A percentile compares a stretch with the other conserved stretches of the same genome.
phyloP scores from a whole-genome alignment of 2,113 vertebrate species.

The Brachionichthys hirsutus region DNA sequence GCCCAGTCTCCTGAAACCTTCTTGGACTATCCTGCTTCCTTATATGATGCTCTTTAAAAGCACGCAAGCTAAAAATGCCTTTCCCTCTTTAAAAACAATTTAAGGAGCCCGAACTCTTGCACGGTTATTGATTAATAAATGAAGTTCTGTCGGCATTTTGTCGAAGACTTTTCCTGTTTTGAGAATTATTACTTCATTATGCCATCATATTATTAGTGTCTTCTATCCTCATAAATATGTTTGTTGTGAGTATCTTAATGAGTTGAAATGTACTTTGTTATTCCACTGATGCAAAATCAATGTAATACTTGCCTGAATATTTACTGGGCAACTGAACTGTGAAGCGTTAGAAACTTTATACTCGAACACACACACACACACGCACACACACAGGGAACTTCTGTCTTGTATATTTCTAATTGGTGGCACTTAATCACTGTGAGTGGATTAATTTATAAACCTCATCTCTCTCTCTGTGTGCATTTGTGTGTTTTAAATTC shows the following conservation, averaged over 20 bases:
- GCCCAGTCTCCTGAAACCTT: not conserved
- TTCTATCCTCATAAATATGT: conserved; percentile 46
- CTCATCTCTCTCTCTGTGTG: not conserved
- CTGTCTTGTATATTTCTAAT: conserved; percentile 19
- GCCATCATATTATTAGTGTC: conserved; percentile 45
- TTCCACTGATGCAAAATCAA: conserved; percentile 60
- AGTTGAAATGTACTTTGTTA: conserved; percentile 37
- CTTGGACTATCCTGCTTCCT: not conserved
- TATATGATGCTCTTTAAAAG: conserved; percentile 8
- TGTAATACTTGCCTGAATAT: conserved; percentile 54
- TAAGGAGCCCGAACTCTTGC: conserved; percentile 21
- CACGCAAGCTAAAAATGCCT: conserved; percentile 12
- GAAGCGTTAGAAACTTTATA: conserved; percentile 22
- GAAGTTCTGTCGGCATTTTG: conserved; percentile 48
- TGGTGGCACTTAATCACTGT: conserved; percentile 5
- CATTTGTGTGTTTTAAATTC: conserved; percentile 12
- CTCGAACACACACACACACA: conserved; percentile 1
- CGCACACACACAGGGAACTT: not conserved
- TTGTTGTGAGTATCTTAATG: conserved; percentile 42
- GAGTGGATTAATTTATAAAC: conserved; percentile 28
- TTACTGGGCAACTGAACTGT: conserved; percentile 22
- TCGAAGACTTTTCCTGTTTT: conserved; percentile 26
- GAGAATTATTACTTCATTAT: conserved; percentile 52
- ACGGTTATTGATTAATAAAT: conserved; percentile 52
- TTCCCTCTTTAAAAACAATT: conserved; percentile 12